Evolutionary conservation across 1,140 invertebrate genomes (phyloP).

Genomic region (Eueides isabella): DNA sequence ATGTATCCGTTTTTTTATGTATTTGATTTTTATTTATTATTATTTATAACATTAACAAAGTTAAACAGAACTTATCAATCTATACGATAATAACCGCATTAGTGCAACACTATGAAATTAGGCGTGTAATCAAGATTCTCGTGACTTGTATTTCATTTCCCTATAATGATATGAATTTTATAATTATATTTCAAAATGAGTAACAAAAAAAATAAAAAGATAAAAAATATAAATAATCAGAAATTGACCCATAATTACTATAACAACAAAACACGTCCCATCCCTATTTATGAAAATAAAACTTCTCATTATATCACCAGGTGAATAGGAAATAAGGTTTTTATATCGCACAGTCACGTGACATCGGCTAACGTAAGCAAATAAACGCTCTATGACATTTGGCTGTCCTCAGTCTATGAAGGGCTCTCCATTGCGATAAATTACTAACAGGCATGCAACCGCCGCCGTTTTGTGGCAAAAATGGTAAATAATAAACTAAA

Average conservation of each 20-base stretch:
- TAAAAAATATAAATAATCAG: not conserved
- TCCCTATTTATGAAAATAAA: not conserved
- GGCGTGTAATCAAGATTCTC: too few species aligned
- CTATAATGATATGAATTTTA: too few species aligned
- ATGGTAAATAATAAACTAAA: constrained; percentile 25
- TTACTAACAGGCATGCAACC: constrained; percentile 64
- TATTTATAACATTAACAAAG: too few species aligned
- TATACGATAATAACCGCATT: too few species aligned
- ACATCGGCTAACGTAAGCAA: constrained; percentile 61
- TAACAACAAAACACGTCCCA: not conserved
- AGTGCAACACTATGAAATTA: too few species aligned
- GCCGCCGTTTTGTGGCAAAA: constrained; percentile 56
- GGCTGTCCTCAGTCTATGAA: constrained; percentile 76
- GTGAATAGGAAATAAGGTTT: constrained; percentile 11
- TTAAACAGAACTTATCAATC: too few species aligned
- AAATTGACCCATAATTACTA: not conserved
- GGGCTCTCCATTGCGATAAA: constrained; percentile 69
- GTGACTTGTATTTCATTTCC: too few species aligned
- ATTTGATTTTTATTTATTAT: too few species aligned
- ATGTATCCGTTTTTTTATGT: too few species aligned
- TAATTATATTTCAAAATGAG: too few species aligned
- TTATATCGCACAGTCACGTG: constrained; percentile 45
- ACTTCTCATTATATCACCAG: constrained; percentile 6
- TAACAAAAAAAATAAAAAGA: too few species aligned
- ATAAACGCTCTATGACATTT: constrained; percentile 75